A percentile compares a stretch with the other conserved stretches of the same genome.
Evolutionary conservation across 2,113 vertebrate species (phyloP).

Genomic region (Fregata magnificens): DNA sequence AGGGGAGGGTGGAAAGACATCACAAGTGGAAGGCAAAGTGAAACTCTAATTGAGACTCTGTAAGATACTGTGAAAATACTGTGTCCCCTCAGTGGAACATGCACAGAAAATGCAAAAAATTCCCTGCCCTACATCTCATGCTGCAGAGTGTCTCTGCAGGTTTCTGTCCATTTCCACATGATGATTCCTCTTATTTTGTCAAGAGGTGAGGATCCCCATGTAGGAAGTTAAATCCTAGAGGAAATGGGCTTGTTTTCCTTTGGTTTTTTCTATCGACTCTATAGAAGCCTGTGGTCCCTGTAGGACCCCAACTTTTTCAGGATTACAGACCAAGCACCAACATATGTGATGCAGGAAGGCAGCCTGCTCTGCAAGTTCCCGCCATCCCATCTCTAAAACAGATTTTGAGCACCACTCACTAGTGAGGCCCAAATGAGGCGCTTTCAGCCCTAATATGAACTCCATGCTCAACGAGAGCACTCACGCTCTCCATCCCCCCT

Average conservation of each 20-base stretch:
- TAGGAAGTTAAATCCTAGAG: neutral
- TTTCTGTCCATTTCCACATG: neutral
- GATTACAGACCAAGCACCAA: neutral
- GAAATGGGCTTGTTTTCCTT: neutral
- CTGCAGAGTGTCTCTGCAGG: neutral
- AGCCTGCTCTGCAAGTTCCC: neutral
- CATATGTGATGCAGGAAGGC: neutral
- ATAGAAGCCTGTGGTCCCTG: rapidly evolving
- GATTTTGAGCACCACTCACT: neutral
- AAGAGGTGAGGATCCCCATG: neutral
- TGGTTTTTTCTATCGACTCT: neutral
- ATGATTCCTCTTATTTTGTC: neutral
- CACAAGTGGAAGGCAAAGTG: neutral
- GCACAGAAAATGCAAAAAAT: rapidly evolving
- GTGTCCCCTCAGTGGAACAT: neutral
- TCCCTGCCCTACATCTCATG: neutral
- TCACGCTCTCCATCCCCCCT: neutral
- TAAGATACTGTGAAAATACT: neutral
- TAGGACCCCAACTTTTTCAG: neutral
- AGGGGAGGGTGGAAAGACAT: neutral
- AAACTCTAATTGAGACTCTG: neutral
- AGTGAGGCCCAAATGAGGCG: neutral
- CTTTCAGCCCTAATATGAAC: neutral
- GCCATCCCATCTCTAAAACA: neutral
- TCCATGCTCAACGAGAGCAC: rapidly evolving